These are phyloP conservation scores for Drosophila carrolli DNA, from an alignment of 1,140 invertebrate genomes.

Conservation along the genomic window DNA sequence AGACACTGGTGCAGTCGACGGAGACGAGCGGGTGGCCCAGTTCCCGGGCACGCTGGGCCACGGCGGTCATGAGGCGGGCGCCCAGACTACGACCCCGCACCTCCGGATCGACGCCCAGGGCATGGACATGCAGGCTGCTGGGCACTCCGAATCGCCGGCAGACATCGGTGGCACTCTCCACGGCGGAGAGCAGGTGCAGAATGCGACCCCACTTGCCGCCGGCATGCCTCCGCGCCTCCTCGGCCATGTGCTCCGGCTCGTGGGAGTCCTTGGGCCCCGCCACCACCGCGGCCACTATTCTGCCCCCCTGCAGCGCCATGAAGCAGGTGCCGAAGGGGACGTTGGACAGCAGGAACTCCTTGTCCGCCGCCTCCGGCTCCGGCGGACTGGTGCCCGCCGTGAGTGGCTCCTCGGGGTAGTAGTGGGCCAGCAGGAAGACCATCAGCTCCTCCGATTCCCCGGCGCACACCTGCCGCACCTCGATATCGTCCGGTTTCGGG, in stretches of 20 bases:
- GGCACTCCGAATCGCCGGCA: slow-evolving; percentile 40
- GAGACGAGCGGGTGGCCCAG: slow-evolving; percentile 52
- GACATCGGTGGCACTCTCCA: slow-evolving; percentile 45
- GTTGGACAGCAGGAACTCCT: slow-evolving; percentile 58
- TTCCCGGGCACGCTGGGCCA: slow-evolving; percentile 16
- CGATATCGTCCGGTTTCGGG: slow-evolving; percentile 5
- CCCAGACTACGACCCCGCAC: slow-evolving; percentile 54
- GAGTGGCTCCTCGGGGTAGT: slow-evolving; percentile 65
- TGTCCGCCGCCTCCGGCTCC: slow-evolving; percentile 42
- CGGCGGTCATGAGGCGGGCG: slow-evolving; percentile 35
- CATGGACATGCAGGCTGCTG: slow-evolving; percentile 52
- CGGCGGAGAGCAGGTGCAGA: slow-evolving; percentile 36
- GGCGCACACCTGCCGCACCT: slow-evolving; percentile 19
- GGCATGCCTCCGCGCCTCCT: slow-evolving; percentile 3
- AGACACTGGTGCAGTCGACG: slow-evolving; percentile 67
- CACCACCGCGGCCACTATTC: slow-evolving; percentile 56
- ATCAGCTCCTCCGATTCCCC: slow-evolving; percentile 34
- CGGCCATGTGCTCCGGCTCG: slow-evolving; percentile 12
- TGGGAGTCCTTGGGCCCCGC: slow-evolving; percentile 51
- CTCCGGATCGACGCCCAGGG: slow-evolving; percentile 47
- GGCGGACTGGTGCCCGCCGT: slow-evolving; percentile 52
- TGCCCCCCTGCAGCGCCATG: slow-evolving; percentile 21
- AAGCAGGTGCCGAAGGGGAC: slow-evolving; percentile 48
- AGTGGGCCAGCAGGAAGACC: slow-evolving; percentile 54
- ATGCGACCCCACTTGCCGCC: slow-evolving; percentile 68